These are phyloP conservation scores for Spatula versicolor DNA, from an alignment of 2,797 vertebrate genomes.

Conservation along the genomic window DNA sequence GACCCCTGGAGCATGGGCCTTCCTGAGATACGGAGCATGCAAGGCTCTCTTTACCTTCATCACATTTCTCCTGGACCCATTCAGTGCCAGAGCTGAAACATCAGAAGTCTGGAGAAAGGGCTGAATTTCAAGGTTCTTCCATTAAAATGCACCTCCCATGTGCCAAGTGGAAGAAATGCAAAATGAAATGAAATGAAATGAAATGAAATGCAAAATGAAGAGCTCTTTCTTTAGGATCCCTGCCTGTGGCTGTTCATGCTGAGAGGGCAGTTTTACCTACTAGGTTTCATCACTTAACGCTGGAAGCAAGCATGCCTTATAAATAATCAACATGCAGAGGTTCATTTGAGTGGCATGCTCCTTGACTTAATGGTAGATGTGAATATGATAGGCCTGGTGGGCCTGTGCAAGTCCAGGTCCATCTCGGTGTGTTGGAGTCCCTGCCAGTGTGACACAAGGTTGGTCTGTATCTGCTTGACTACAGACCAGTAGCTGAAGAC, in stretches of 20 bases:
- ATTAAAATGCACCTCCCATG: neutral
- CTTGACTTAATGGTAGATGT: neutral
- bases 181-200: accelerated
- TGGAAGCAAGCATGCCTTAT: neutral
- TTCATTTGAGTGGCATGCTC: neutral
- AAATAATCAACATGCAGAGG: neutral
- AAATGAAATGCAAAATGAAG: neutral
- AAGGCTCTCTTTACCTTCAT: neutral
- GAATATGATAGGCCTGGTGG: neutral
- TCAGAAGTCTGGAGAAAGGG: neutral
- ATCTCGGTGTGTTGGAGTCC: neutral
- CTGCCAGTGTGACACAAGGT: neutral
- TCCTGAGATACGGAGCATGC: neutral
- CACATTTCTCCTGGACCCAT: accelerated
- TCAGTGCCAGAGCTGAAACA: neutral
- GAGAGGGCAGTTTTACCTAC: neutral
- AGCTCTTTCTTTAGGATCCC: neutral
- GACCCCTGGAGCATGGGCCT: neutral
- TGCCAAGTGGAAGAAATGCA: neutral
- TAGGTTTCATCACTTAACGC: neutral
- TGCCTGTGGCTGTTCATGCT: neutral
- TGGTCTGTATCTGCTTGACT: neutral
- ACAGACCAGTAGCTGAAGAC: neutral
- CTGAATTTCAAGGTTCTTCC: neutral
- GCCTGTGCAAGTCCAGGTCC: neutral